Evolutionary conservation across 2,113 vertebrate species (phyloP).

Genomic region (Polyodon spathula): DNA sequence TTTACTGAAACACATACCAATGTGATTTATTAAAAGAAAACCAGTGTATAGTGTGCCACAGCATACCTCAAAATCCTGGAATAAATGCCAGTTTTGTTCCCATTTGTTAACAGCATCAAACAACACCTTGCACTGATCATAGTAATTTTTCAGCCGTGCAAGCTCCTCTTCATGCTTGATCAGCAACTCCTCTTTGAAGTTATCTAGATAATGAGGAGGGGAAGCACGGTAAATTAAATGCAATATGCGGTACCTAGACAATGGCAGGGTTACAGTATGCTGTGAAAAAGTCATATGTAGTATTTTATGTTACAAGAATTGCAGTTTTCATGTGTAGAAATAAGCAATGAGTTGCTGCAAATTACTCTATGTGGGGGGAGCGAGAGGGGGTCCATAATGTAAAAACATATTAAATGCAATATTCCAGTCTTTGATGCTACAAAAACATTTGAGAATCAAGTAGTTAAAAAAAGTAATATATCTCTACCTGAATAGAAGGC

Average conservation of each 20-base stretch:
- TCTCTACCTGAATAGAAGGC: conserved; percentile 23
- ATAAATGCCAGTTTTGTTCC: conserved; percentile 35
- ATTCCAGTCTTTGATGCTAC: background rate
- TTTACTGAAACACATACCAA: too few species aligned
- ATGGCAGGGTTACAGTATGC: too few species aligned
- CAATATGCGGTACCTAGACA: too few species aligned
- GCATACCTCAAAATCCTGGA: conserved; percentile 44
- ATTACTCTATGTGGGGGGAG: too few species aligned
- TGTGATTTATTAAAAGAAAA: background rate
- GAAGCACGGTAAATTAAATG: background rate
- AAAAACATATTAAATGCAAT: too few species aligned
- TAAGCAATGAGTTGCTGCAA: too few species aligned
- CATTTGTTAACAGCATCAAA: conserved; percentile 44
- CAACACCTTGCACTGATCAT: conserved; percentile 29
- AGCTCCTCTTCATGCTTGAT: conserved; percentile 40
- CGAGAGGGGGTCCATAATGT: too few species aligned
- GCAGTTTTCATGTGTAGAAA: too few species aligned
- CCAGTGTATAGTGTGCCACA: background rate
- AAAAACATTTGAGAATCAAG: too few species aligned
- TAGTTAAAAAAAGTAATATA: background rate
- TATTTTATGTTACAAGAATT: too few species aligned
- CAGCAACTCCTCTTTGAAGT: conserved; percentile 47
- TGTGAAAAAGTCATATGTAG: too few species aligned
- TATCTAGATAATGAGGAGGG: conserved; percentile 19
- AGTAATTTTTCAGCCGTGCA: conserved; percentile 26